A percentile compares a stretch with the other conserved stretches of the same genome.
Conservation (phyloP, 2,797 vertebrate species). For the Carapus acus region DNA sequence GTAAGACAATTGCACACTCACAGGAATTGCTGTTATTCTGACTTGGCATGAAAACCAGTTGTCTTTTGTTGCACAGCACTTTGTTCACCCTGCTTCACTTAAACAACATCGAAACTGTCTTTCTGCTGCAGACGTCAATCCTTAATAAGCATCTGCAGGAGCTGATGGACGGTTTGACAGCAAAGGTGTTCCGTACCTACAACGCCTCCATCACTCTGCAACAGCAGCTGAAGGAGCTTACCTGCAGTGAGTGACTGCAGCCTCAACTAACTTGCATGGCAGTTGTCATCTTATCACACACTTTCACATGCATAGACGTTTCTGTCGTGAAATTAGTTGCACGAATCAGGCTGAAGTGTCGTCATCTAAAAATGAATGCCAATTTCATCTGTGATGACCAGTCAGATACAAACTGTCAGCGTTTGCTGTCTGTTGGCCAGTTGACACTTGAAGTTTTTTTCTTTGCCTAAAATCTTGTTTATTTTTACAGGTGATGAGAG, state of each 20-base stretch:
- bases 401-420: too few relatives aligned
- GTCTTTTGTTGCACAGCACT: not conserved
- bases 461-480: slow-evolving; percentile 3
- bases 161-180: slow-evolving; percentile 95
- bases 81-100: not conserved
- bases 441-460: not conserved
- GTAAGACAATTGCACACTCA: slow-evolving; percentile 70
- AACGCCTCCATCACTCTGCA: slow-evolving; percentile 95
- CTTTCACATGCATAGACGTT: too few relatives aligned
- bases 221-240: slow-evolving; percentile 92
- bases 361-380: too few relatives aligned
- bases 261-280: not conserved
- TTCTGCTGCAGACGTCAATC: slow-evolving; percentile 82
- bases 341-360: too few relatives aligned
- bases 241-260: slow-evolving; percentile 76
- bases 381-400: too few relatives aligned
- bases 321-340: too few relatives aligned
- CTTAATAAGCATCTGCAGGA: slow-evolving; percentile 97
- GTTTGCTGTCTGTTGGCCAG: too few relatives aligned
- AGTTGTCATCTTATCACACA: too few relatives aligned
- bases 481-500: slow-evolving; percentile 82
- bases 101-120: not conserved
- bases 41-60: not conserved
- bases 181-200: slow-evolving; percentile 96
- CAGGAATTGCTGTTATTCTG: not conserved